Evolutionary conservation across 2,888 invertebrate genomes (phyloP), one percentile per base, ranked within the genome.

Genomic region (Encarsia formosa): DNA sequence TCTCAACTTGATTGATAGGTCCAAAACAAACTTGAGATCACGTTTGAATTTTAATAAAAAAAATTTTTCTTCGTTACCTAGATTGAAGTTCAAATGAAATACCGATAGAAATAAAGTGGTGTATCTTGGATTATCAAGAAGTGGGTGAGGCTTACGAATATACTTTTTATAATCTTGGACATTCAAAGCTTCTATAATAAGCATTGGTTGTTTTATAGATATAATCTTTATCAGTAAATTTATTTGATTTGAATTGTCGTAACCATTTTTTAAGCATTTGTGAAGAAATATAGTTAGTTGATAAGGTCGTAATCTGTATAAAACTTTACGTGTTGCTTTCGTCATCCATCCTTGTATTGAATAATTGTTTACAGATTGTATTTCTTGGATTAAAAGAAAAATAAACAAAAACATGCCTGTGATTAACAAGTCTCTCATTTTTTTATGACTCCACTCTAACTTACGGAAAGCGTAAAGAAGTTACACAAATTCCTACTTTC

Each of bases 101-200:
- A 52, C 1, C n/a, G 43, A 11, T n/a, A 47, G 31, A 19, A 47
- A 39, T 8, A 32, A 31, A 11, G 47, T 47, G 11, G 38, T 31
- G 13, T 32, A 22, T 32, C 47, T 29, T 16, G 39, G 23, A 45
- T 26, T 37, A 9, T 35, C 4, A 35, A 35, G 13, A 3, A 34
- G 6, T 19, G 6, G 23, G 9, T 15, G 5, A 4, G 20, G 15
- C 2, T 22, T 8, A n/a, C n/a, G 8, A 18, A 5, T 19, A 19
- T 45, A 11, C 1, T 11, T 38, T 16, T 45, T 26, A 2, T 18
- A 5, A 5, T 24, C n/a, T 9, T 31, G n/a, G 11, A 34, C 15
- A 11, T 5, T n/a, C 19, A 22, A 42, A 13, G 9, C 37, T 2
- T 20, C 26, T 2, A 32, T 23, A 6, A 47, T 31, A 16, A 29